Percentiles rank a stretch among this genome's conserved stretches.
Conservation (phyloP, 2,113 vertebrate species). For the Etheostoma spectabile region DNA sequence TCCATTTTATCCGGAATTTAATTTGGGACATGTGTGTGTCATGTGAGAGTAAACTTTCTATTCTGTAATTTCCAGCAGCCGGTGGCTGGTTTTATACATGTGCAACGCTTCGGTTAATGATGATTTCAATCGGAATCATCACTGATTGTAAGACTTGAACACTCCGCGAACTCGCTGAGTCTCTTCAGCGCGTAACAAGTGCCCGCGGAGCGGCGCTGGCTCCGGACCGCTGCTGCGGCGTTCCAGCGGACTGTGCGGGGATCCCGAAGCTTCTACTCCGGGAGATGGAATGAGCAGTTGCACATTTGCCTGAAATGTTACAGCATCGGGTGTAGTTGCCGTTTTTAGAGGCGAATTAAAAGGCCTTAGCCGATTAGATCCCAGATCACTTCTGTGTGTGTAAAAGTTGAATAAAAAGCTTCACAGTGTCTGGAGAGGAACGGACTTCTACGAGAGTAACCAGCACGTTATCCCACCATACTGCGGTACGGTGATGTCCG, state of each 20-base stretch:
- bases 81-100: neutral
- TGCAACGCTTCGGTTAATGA: neutral
- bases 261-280: neutral
- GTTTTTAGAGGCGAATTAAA: neutral
- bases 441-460: neutral
- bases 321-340: neutral
- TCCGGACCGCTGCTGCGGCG: constrained; percentile 2
- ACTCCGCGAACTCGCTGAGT: neutral
- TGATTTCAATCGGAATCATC: neutral
- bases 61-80: too few relatives aligned
- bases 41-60: neutral
- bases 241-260: constrained; percentile 7
- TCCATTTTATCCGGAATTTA: neutral
- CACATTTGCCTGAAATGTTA: neutral
- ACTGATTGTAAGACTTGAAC: neutral
- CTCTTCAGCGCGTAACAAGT: constrained; percentile 67
- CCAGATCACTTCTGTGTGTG: neutral
- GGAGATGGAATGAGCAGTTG: neutral
- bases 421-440: neutral
- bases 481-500: neutral
- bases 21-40: neutral
- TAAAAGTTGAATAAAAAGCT: neutral
- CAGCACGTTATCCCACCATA: too few relatives aligned
- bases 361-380: neutral
- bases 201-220: neutral